Base-by-base conservation (phyloP, 2,113 vertebrate genomes). In the Indicator maculatus region DNA sequence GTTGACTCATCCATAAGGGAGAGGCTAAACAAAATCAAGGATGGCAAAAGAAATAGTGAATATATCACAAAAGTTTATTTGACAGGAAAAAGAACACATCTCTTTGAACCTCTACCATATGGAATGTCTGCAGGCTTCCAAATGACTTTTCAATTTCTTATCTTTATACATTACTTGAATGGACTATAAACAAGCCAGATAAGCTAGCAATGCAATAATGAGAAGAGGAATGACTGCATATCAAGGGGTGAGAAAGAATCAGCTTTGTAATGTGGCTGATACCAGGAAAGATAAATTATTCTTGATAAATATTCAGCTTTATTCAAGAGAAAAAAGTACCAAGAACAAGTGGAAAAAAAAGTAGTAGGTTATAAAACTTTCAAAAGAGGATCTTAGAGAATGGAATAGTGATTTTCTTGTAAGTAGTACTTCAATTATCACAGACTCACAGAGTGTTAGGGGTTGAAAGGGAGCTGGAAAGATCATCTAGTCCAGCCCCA, bases 251-350 rank as follows among this genome's bases (percentile, higher is more conserved):
- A 77, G 76, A 88, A 96, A 95, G 93, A 95, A 96, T 96, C 93
- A 92, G 90, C 75, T 97, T 96, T 96, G 61, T 96, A 95, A 96
- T 78, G 59, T 82, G 76, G 15, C 38, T 86, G 84, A 94, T 83
- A 88, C 27, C 76, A 91, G 61, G 83, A 97, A 97, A 98, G 95
- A 96, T 26, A 94, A 95, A 95, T 96, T 95, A 95, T 94, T 93
- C 87, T 91, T 95, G 61, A 89, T 95, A 96, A 97, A 95, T 38
- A 83, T 63, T 88, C 50, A 91, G 60, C 67, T 92, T 96, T 95
- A 93, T 93, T 95, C 91, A 74, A 44, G 95, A 76, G 60, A 56
- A 71, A 87, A 96, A 78, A 44, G 38, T 88, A 93, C 91, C 23
- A 93, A 94, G 36, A 93, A 84, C 33, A 74, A 96, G 50, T 24